Base-by-base conservation (phyloP, 2,888 invertebrate species). In the Sialis fuliginosa region DNA sequence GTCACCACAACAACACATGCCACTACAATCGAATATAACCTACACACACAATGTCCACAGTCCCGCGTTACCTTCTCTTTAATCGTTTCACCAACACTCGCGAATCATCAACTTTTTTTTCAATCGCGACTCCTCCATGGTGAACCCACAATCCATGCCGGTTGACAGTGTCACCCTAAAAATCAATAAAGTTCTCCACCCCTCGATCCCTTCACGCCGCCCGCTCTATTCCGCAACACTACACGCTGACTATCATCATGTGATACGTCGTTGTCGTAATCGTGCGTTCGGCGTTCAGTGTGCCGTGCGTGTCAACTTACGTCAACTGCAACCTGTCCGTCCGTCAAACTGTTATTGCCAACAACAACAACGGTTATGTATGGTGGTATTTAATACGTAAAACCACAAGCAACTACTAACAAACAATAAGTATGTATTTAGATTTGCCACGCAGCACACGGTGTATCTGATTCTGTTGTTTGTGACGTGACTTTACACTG, bases 141-240 rank as follows among this genome's bases (percentile, higher is more conserved):
- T 63, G 63, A 66, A 68, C 65, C 66, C 67, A 54, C 60, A 65
- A 65, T 63, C 62, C 66, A 66, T 67, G 68, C 63, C 65, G 64
- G 70, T 71, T 72, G 72, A 72, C 72, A 74, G 69, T 73, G 74
- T 74, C 73, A 73, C 73, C 72, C 72, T 70, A 72, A 74, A 74
- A 74, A 74, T 74, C 74, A 74, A 74, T 74, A 74, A 71, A 68
- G 68, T 67, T 68, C 65, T 59, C 60, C 63, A 63, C 67, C 68
- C 67, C 64, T 64, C 62, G 63, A 58, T 57, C 58, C 58, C 56
- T 56, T 63, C 63, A 62, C 62, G 61, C 62, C 65, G 63, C 62
- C 64, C 61, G 60, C 57, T 58, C 58, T 61, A 62, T 62, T 63
- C 61, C 63, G 60, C 59, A 61, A 58, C 61, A 62, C 58, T 45